Conservation (phyloP, 2,888 invertebrate genomes). For the Dione juno region DNA sequence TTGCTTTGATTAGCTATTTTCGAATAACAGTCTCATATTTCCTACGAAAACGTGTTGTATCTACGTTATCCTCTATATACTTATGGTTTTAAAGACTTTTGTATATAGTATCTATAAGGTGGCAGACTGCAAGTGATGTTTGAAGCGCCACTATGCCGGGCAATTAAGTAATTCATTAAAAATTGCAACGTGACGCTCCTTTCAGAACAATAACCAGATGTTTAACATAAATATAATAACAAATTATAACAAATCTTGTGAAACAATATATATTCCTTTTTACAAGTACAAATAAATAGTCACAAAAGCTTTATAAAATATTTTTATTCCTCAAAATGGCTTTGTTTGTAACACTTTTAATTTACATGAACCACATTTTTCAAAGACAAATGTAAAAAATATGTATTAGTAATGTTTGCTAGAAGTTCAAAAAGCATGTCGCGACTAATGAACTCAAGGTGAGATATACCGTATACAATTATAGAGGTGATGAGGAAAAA, state of each 20-base stretch:
- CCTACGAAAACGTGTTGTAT: conserved; percentile 2
- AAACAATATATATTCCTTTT: not conserved
- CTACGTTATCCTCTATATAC: not conserved
- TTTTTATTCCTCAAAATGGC: not conserved
- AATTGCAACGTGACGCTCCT: conserved; percentile 68
- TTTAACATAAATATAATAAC: not conserved
- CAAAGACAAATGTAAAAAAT: not conserved
- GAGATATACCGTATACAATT: conserved; percentile 71
- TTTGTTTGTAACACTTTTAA: not conserved
- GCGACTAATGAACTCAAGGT: conserved; percentile 75
- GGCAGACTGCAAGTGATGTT: conserved; percentile 71
- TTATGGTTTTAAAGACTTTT: not conserved
- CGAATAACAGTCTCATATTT: conserved; percentile 24
- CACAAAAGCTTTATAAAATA: not conserved
- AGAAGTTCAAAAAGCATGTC: conserved; percentile 63
- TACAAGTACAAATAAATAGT: not conserved
- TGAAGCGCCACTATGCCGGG: conserved; percentile 81
- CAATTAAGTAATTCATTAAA: conserved; percentile 78
- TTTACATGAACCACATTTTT: not conserved
- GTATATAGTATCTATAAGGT: conserved; percentile 66
- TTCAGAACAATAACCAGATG: conserved; percentile 71
- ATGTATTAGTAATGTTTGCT: conserved; percentile 56
- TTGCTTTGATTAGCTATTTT: conserved; percentile 46
- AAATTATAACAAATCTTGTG: not conserved
- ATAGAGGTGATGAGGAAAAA: conserved; percentile 82